A percentile compares a stretch with the other conserved stretches of the same genome.
Conservation (phyloP, 2,113 vertebrate species). For the Oncorhynchus keta region DNA sequence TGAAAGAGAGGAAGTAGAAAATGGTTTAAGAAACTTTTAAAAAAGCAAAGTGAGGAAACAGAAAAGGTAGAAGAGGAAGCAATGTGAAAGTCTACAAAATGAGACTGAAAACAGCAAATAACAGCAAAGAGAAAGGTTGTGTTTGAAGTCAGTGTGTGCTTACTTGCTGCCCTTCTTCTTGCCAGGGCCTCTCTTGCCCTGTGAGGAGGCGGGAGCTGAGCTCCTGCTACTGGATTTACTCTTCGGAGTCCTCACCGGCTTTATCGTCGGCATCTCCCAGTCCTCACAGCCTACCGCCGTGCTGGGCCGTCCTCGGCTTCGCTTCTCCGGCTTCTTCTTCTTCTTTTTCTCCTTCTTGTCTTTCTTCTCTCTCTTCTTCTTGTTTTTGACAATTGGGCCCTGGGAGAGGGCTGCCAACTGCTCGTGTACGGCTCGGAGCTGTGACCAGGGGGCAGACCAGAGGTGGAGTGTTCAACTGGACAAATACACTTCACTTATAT, state of each 20-base stretch:
- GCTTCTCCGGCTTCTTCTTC: conserved; percentile 86
- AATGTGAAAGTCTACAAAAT: neutral
- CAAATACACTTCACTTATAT: neutral
- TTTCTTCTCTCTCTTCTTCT: conserved; percentile 84
- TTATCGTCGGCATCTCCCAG: conserved; percentile 63
- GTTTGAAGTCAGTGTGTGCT: conserved; percentile 40
- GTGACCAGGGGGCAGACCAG: neutral
- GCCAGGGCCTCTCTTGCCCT: conserved; percentile 60
- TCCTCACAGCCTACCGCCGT: conserved; percentile 49
- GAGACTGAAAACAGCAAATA: neutral
- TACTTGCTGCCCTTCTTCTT: conserved; percentile 78
- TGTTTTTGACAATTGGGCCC: conserved; percentile 91
- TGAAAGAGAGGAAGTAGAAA: too few relatives aligned
- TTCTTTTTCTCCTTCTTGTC: conserved; percentile 87
- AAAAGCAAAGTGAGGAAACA: neutral
- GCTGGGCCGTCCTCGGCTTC: conserved; percentile 60
- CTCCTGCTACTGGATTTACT: conserved; percentile 63
- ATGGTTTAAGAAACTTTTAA: too few relatives aligned
- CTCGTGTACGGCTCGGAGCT: conserved; percentile 91
- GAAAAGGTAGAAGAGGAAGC: neutral
- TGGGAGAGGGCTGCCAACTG: conserved; percentile 92
- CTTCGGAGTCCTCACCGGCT: conserved; percentile 72
- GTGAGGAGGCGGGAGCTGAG: conserved; percentile 39
- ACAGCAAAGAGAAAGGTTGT: neutral
- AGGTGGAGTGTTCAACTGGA: neutral